A percentile compares a stretch with the other conserved stretches of the same genome.
Evolutionary conservation across 2,888 invertebrate species (phyloP).

Genomic region (Mallateleia sp.): DNA sequence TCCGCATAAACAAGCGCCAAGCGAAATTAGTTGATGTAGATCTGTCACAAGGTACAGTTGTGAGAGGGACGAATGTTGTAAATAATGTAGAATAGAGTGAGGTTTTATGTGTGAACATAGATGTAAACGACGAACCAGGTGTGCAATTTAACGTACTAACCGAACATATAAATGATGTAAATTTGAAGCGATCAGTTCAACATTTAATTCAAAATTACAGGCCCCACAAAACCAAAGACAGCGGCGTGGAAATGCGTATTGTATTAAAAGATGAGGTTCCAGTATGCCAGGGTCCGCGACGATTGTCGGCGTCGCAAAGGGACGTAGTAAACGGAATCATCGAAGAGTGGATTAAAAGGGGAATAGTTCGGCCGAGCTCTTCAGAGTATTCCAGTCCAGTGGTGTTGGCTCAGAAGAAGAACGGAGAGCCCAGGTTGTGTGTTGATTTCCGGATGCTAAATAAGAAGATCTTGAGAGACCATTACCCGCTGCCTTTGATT

Average conservation of each 20-base stretch:
- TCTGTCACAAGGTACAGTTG: neutral
- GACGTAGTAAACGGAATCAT: conserved; percentile 82
- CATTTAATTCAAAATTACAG: neutral
- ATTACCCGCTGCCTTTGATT: too few species aligned
- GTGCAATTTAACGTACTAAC: neutral
- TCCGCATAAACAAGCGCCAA: neutral
- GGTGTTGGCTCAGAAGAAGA: neutral
- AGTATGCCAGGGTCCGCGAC: neutral
- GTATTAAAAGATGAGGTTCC: neutral
- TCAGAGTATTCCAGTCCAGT: conserved; percentile 84
- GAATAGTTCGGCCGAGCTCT: conserved; percentile 80
- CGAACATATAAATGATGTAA: neutral
- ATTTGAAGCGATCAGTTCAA: neutral
- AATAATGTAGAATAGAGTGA: neutral
- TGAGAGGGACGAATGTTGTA: neutral
- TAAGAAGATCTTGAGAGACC: conserved; percentile 1
- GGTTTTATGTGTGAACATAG: neutral
- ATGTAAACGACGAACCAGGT: neutral
- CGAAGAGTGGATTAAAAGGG: conserved; percentile 82
- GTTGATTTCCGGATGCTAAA: neutral
- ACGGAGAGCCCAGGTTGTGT: conserved; percentile 5
- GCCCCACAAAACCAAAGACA: neutral
- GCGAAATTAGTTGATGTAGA: neutral
- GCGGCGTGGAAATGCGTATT: neutral
- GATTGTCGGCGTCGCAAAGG: conserved; percentile 47